phyloP scores from a whole-genome alignment of 2,113 vertebrate species.

The Muntiacus reevesi region DNA sequence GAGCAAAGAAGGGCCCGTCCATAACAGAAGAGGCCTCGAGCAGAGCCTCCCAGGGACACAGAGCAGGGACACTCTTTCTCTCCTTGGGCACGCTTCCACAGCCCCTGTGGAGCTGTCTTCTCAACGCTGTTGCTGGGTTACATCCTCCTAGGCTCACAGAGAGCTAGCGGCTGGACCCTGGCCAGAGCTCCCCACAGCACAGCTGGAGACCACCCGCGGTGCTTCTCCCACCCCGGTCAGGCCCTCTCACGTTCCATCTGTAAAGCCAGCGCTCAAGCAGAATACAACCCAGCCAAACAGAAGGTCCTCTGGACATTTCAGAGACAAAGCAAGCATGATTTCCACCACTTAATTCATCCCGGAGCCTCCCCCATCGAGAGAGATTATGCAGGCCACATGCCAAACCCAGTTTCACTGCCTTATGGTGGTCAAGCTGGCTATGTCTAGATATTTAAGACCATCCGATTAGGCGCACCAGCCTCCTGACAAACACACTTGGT shows the following conservation, averaged over 20 bases:
- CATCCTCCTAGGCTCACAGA: not conserved
- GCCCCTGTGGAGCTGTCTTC: fast-evolving
- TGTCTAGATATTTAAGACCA: not conserved
- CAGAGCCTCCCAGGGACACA: fast-evolving
- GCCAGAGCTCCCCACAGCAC: not conserved
- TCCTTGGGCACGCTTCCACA: not conserved
- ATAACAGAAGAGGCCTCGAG: not conserved
- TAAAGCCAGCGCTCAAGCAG: not conserved
- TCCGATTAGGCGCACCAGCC: not conserved
- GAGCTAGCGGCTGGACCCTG: not conserved
- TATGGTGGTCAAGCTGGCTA: not conserved
- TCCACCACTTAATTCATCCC: not conserved
- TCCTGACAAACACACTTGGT: not conserved
- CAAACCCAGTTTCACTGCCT: not conserved
- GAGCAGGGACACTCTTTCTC: not conserved
- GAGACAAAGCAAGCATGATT: not conserved
- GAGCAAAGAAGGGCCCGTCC: not conserved
- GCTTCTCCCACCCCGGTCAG: not conserved
- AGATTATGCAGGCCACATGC: not conserved
- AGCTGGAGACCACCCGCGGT: not conserved
- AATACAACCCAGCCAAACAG: not conserved
- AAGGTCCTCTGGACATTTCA: not conserved
- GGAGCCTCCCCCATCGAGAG: not conserved
- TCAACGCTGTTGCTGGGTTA: not conserved
- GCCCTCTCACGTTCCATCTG: not conserved